Evolutionary conservation across 2,888 invertebrate genomes (phyloP).

Genomic region (Cephonodes hylas): DNA sequence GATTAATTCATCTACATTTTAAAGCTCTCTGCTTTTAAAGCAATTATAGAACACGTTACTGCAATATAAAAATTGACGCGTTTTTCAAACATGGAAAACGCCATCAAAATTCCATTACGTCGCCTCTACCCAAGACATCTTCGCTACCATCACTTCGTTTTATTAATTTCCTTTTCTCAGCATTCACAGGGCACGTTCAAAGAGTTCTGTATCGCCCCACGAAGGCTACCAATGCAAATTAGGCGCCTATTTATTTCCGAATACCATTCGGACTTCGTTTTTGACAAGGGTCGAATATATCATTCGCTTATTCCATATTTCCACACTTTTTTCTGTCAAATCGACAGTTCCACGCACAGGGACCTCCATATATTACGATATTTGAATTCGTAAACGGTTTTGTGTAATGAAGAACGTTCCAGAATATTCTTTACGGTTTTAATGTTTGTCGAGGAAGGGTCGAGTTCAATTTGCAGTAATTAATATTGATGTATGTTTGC

Average conservation of each 20-base stretch:
- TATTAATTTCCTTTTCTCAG: neutral
- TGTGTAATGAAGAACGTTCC: conserved; percentile 8
- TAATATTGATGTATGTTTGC: conserved; percentile 4
- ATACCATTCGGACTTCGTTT: conserved; percentile 38
- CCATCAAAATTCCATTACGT: too few relatives aligned
- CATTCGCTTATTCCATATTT: conserved; percentile 58
- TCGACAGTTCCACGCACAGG: conserved; percentile 40
- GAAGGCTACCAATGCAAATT: conserved; percentile 46
- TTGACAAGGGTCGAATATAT: conserved; percentile 64
- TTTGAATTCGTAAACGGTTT: conserved; percentile 12
- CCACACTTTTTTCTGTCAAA: conserved; percentile 51
- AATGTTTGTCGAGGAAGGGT: neutral
- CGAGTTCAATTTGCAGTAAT: neutral
- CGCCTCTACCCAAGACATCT: neutral
- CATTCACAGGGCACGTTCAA: neutral
- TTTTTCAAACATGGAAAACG: too few relatives aligned
- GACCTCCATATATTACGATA: conserved; percentile 56
- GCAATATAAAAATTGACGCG: too few relatives aligned
- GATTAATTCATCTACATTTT: too few relatives aligned
- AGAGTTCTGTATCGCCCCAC: conserved; percentile 22
- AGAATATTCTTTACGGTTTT: conserved; percentile 9
- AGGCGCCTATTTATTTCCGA: conserved; percentile 51
- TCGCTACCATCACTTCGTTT: neutral
- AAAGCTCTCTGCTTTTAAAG: too few relatives aligned
- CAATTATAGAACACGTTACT: too few relatives aligned